Evolutionary conservation across 2,113 vertebrate genomes (phyloP).

Genomic region (Neolamprologus caudopunctatus): DNA sequence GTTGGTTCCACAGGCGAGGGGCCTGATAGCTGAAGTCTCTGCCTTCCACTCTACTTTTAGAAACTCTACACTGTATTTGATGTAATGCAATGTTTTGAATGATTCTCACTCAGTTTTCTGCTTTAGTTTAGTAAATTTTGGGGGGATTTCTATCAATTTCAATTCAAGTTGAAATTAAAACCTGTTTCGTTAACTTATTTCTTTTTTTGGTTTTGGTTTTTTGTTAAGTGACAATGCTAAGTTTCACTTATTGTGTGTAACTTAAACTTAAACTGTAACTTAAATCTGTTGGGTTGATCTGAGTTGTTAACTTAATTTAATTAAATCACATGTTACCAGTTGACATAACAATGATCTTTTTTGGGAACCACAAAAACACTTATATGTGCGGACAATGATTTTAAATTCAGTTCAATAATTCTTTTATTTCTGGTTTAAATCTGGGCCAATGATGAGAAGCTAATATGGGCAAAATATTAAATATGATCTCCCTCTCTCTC

Average conservation of each 20-base stretch:
- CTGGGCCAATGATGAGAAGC: not conserved
- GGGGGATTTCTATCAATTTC: not conserved
- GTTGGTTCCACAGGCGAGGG: not conserved
- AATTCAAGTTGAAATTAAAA: not conserved
- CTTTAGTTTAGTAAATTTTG: not conserved
- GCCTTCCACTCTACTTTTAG: not conserved
- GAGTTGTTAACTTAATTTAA: not conserved
- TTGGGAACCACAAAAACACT: not conserved
- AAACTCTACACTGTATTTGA: not conserved
- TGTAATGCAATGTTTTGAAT: not conserved
- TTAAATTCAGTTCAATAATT: not conserved
- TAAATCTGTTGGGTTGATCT: not conserved
- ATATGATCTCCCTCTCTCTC: not conserved
- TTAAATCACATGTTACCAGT: not conserved
- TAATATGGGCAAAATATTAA: not conserved
- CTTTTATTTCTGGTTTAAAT: not conserved
- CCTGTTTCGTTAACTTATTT: not conserved
- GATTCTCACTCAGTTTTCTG: not conserved
- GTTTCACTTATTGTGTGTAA: not conserved
- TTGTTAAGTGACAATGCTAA: not conserved
- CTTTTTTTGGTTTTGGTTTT: fast-evolving
- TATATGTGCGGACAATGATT: not conserved
- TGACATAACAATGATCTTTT: not conserved
- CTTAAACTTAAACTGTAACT: not conserved
- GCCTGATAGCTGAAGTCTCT: not conserved